A percentile compares a stretch with the other conserved stretches of the same genome.
These are phyloP conservation scores for Lepus americanus DNA, from an alignment of 2,113 vertebrate species.

Conservation along the genomic window DNA sequence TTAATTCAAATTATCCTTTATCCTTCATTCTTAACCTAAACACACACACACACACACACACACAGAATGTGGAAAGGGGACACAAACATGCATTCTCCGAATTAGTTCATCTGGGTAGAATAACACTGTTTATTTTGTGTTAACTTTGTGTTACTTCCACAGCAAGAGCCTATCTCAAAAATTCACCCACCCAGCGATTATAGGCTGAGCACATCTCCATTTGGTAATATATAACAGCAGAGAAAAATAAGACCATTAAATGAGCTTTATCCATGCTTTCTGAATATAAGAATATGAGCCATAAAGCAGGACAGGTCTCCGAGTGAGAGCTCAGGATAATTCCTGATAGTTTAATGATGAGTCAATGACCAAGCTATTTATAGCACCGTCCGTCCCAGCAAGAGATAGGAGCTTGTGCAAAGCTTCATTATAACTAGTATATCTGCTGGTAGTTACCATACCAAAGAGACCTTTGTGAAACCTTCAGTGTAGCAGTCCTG, in stretches of 20 bases:
- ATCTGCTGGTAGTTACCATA: slow-evolving; percentile 14
- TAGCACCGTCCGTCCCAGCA: slow-evolving; percentile 57
- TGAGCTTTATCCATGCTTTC: background rate
- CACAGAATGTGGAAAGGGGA: background rate
- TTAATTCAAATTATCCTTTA: background rate
- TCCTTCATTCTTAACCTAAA: background rate
- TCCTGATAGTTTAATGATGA: slow-evolving; percentile 65
- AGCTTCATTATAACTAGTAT: slow-evolving; percentile 64
- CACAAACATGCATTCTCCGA: too few species aligned
- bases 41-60: background rate
- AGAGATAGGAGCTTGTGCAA: slow-evolving; percentile 64
- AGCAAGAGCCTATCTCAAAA: slow-evolving; percentile 54
- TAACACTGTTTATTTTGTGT: background rate
- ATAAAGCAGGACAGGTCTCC: slow-evolving; percentile 29
- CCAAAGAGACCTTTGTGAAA: slow-evolving; percentile 34
- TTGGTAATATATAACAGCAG: slow-evolving; percentile 24
- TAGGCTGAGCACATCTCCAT: slow-evolving; percentile 26
- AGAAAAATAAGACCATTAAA: slow-evolving; percentile 40
- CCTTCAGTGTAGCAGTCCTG: background rate
- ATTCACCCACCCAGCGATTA: slow-evolving; percentile 49
- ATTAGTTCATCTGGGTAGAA: background rate
- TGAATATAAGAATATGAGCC: slow-evolving; percentile 51
- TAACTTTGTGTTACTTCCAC: background rate
- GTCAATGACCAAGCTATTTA: slow-evolving; percentile 64
- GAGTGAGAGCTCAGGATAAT: background rate